These are phyloP conservation scores for Allacma fusca DNA, from an alignment of 2,888 invertebrate genomes.

Conservation along the genomic window DNA sequence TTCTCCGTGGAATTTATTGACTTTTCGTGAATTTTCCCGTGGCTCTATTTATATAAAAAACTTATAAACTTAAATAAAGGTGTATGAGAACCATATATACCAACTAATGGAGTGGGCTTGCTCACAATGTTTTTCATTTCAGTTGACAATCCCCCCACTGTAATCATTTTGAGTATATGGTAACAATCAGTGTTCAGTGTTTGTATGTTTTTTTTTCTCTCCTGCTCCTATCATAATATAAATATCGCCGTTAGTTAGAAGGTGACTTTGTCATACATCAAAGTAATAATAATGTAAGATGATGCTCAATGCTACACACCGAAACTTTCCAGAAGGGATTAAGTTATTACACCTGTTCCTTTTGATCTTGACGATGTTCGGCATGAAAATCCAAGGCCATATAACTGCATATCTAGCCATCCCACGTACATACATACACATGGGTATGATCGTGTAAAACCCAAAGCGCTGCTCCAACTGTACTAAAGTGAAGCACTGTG, in stretches of 20 bases:
- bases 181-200: too few species aligned
- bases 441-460: too few species aligned
- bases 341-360: slow-evolving; percentile 4
- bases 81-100: too few species aligned
- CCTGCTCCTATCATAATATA: too few species aligned
- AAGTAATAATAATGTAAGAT: not conserved
- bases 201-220: too few species aligned
- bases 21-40: slow-evolving; percentile 1
- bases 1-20: slow-evolving; percentile 2
- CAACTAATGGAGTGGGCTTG: too few species aligned
- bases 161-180: too few species aligned
- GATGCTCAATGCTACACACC: not conserved
- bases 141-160: too few species aligned
- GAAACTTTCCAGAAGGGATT: slow-evolving; percentile 1
- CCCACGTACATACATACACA: too few species aligned
- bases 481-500: not conserved
- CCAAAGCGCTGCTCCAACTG: not conserved
- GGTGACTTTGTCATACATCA: not conserved
- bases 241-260: too few species aligned
- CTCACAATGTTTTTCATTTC: too few species aligned
- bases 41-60: not conserved
- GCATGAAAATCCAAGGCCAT: not conserved
- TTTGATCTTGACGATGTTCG: slow-evolving; percentile 8
- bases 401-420: not conserved
- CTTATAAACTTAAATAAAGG: too few species aligned